Evolutionary conservation across 2,888 invertebrate genomes (phyloP).

Genomic region (Cheilosia vernalis): DNA sequence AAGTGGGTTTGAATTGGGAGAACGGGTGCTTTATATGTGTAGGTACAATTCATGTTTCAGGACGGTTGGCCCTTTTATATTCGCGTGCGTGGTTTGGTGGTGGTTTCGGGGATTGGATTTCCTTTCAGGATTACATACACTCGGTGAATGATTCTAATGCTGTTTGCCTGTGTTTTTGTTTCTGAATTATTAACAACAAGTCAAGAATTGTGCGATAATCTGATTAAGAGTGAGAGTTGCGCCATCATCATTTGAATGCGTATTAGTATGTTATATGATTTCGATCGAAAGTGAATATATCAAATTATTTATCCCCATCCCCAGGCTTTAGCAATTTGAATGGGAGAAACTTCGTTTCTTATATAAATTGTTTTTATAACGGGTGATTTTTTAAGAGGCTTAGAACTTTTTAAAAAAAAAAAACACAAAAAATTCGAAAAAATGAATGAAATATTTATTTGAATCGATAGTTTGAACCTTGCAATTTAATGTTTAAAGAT

Average conservation of each 20-base stretch:
- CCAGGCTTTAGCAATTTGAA: neutral
- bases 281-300: constrained; percentile 3
- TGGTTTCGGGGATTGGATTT: constrained; percentile 52
- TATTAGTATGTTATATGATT: neutral
- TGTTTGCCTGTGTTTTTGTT: constrained; percentile 56
- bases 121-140: constrained; percentile 26
- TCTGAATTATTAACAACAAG: constrained; percentile 66
- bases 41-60: constrained; percentile 6
- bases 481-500: too few relatives aligned
- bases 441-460: too few relatives aligned
- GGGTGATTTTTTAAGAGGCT: too few relatives aligned
- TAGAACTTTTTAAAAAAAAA: too few relatives aligned
- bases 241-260: neutral
- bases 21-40: neutral
- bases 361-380: too few relatives aligned
- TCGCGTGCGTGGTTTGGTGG: constrained; percentile 28
- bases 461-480: too few relatives aligned
- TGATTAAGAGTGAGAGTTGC: constrained; percentile 42
- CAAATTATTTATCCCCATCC: constrained; percentile 14
- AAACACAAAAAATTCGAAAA: too few relatives aligned
- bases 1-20: constrained; percentile 37
- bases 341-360: too few relatives aligned
- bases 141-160: constrained; percentile 9
- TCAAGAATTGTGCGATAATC: constrained; percentile 58
- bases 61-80: constrained; percentile 14